A percentile compares a stretch with the other conserved stretches of the same genome.
Evolutionary conservation across 2,113 vertebrate genomes (phyloP).

Genomic region (Trichechus manatus): DNA sequence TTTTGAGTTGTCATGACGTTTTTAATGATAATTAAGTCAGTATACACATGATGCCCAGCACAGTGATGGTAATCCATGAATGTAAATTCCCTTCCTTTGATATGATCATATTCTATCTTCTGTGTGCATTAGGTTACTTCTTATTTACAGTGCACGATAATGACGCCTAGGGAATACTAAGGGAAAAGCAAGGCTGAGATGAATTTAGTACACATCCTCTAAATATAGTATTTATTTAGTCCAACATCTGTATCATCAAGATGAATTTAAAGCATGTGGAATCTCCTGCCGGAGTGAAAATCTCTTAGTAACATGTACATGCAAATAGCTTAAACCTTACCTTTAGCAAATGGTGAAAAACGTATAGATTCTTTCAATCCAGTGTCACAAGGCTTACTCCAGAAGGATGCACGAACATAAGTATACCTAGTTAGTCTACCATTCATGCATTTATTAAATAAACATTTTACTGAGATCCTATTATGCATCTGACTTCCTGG

Average conservation of each 20-base stretch:
- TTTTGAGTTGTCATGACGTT: not conserved
- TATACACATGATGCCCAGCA: not conserved
- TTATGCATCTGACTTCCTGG: not conserved
- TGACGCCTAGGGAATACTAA: not conserved
- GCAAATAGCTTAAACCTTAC: not conserved
- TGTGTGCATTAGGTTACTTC: not conserved
- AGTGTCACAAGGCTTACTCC: not conserved
- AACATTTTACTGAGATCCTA: not conserved
- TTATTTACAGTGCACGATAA: not conserved
- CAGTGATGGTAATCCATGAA: not conserved
- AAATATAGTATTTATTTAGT: not conserved
- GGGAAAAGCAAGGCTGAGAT: not conserved
- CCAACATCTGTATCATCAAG: not conserved
- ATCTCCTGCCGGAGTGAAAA: not conserved
- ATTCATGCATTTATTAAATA: not conserved
- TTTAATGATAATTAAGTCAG: slow-evolving; percentile 17
- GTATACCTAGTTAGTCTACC: not conserved
- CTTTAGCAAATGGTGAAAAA: not conserved
- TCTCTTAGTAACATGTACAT: not conserved
- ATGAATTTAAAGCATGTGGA: slow-evolving; percentile 2
- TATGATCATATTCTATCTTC: not conserved
- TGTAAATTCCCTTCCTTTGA: not conserved
- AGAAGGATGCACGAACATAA: not conserved
- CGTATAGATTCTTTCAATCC: not conserved
- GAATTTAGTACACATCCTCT: not conserved